phyloP scores from a whole-genome alignment of 2,797 vertebrate genomes.

The Cercopithecus petaurista region DNA sequence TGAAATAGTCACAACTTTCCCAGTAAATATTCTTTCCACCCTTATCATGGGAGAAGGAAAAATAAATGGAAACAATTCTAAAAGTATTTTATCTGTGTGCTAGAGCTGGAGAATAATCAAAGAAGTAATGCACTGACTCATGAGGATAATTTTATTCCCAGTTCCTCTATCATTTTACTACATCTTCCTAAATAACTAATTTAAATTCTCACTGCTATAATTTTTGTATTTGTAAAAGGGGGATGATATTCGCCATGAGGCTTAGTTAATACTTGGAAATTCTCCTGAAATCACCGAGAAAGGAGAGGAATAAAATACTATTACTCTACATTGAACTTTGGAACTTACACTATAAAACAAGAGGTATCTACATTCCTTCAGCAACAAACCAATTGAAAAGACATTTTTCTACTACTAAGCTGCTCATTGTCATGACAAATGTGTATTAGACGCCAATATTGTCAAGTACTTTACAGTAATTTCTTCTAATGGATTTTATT shows the following conservation, averaged over 20 bases:
- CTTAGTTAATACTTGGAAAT: slow-evolving; percentile 50
- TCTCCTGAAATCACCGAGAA: slow-evolving; percentile 17
- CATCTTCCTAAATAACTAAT: background rate
- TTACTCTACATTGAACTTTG: slow-evolving; percentile 41
- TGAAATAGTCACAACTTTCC: background rate
- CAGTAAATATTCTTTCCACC: background rate
- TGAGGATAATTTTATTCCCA: slow-evolving; percentile 15
- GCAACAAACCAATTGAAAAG: background rate
- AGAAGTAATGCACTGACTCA: background rate
- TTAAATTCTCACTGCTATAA: slow-evolving; percentile 1
- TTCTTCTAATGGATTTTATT: slow-evolving; percentile 25
- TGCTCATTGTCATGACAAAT: background rate
- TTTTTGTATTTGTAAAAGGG: slow-evolving; percentile 51
- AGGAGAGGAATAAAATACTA: slow-evolving; percentile 3
- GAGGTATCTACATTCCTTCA: background rate
- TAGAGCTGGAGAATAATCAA: slow-evolving; percentile 16
- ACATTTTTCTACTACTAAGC: background rate
- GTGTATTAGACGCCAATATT: background rate
- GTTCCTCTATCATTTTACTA: background rate
- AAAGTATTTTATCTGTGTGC: background rate
- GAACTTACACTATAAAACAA: slow-evolving; percentile 49
- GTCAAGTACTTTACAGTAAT: background rate
- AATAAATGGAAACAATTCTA: background rate
- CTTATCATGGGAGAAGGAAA: background rate
- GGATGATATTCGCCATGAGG: slow-evolving; percentile 22